Evolutionary conservation across 2,113 vertebrate species (phyloP), one percentile per base, ranked within the genome.

Genomic region (Anarrhichthys ocellatus): DNA sequence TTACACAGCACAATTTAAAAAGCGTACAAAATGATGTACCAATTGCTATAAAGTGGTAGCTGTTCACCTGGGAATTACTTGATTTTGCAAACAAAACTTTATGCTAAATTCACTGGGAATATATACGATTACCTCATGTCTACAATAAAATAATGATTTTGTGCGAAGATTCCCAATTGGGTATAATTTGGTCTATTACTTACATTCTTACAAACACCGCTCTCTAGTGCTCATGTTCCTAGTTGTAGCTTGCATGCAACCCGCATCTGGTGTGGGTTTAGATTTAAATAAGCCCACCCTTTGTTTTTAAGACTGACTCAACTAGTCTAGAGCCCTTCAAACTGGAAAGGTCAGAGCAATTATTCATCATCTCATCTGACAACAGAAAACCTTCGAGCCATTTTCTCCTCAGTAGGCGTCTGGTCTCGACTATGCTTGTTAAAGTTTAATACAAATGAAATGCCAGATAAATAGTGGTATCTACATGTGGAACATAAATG

Each of bases 251-350:
- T 36, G 9, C 42, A 61, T 22, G 36, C 27, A 15, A 8, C 36
- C 8, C 36, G 64, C 56, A 6, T 58, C 74, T 1, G 6, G 24
- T 50, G 78, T 72, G 62, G 67, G 67, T 77, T 84, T 63, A 76
- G 4, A 82, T 61, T 65, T 64, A 59, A 85, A 83, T 54, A 81
- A 76, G 4, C 44, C 70, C 52, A 76, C 71, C 72, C 38, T 74
- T 42, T 59, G 22, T 61, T 79, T 58, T 40, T 18, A 61, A 58
- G 15, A 74, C 2, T 11, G 62, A 82, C 63, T 76, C n/a, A 29
- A 44, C 17, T 38, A 44, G 13, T 46, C 29, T 4, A 20, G 9
- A 76, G 66, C 66, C 14, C 8, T 63, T 67, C 1, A 1, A 59
- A 64, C 67, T 22, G 61, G 44, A 74, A 81, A 81, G 72, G 72